Conservation (phyloP, 2,113 vertebrate species). For the Thunnus thynnus region DNA sequence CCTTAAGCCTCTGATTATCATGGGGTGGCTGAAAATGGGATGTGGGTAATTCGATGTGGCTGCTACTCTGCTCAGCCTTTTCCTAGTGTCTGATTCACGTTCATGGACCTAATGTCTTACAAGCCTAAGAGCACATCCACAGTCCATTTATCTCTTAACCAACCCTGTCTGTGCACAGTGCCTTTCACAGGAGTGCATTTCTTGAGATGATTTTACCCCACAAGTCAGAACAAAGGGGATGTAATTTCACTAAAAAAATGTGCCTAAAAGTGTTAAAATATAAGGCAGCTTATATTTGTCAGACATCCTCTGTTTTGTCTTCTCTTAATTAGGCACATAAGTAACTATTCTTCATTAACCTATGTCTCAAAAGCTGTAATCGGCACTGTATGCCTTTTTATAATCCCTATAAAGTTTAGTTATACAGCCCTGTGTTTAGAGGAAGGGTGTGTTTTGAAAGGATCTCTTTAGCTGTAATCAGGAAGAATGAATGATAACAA, state of each 20-base stretch:
- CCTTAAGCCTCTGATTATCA: conserved; percentile 54
- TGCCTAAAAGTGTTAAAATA: not conserved
- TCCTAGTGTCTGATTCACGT: conserved; percentile 28
- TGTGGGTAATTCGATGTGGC: conserved; percentile 49
- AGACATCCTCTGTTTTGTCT: not conserved
- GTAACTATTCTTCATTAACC: conserved; percentile 1
- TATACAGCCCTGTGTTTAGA: not conserved
- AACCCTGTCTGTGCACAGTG: not conserved
- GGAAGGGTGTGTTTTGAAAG: not conserved
- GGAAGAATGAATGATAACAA: not conserved
- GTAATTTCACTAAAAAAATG: not conserved
- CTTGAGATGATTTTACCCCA: not conserved
- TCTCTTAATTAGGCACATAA: conserved; percentile 10
- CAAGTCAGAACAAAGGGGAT: conserved; percentile 4
- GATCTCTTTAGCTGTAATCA: not conserved
- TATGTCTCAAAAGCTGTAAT: not conserved
- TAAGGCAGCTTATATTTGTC: not conserved
- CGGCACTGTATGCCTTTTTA: not conserved
- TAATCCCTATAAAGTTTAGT: not conserved
- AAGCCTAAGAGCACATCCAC: conserved; percentile 7
- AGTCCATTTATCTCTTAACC: conserved; percentile 37
- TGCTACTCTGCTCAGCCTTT: conserved; percentile 26
- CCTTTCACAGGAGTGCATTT: conserved; percentile 10
- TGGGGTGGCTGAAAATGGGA: conserved; percentile 35
- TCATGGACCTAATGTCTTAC: conserved; percentile 1